phyloP scores from a whole-genome alignment of 2,113 vertebrate genomes.

The Passer montanus region DNA sequence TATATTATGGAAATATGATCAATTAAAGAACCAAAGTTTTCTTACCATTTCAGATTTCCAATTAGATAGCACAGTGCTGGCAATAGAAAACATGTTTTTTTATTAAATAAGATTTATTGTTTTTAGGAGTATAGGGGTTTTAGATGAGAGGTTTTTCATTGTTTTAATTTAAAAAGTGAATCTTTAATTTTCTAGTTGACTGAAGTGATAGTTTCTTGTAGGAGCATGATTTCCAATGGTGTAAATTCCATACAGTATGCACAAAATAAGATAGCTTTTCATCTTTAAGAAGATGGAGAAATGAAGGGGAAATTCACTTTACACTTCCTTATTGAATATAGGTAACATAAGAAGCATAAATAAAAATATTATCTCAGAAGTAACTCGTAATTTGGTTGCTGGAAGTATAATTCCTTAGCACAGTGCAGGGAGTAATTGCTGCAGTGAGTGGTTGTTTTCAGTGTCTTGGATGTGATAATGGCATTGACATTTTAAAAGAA shows the following conservation, averaged over 20 bases:
- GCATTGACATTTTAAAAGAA: not conserved
- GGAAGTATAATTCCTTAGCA: not conserved
- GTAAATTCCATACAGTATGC: conserved; percentile 31
- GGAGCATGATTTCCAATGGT: conserved; percentile 34
- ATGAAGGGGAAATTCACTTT: conserved; percentile 33
- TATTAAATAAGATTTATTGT: conserved; percentile 41
- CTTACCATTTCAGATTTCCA: conserved; percentile 43
- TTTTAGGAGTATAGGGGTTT: conserved; percentile 7
- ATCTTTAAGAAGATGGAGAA: conserved; percentile 37
- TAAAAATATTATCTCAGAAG: not conserved
- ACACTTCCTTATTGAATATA: not conserved
- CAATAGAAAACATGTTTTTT: conserved; percentile 47
- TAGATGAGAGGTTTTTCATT: conserved; percentile 27
- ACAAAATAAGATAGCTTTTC: conserved; percentile 61
- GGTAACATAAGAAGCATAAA: conserved; percentile 23
- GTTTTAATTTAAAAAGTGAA: conserved; percentile 64
- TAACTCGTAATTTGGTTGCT: conserved; percentile 1
- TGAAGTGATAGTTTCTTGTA: conserved; percentile 51
- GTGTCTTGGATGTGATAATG: not conserved
- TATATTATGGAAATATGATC: conserved; percentile 32
- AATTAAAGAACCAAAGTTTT: conserved; percentile 52
- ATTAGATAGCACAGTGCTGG: conserved; percentile 51
- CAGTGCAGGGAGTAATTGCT: not conserved
- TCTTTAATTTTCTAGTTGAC: conserved; percentile 70
- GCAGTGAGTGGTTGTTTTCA: not conserved